Evolutionary conservation across 2,888 invertebrate genomes (phyloP).

Genomic region (Pristionchus maxplancki): DNA sequence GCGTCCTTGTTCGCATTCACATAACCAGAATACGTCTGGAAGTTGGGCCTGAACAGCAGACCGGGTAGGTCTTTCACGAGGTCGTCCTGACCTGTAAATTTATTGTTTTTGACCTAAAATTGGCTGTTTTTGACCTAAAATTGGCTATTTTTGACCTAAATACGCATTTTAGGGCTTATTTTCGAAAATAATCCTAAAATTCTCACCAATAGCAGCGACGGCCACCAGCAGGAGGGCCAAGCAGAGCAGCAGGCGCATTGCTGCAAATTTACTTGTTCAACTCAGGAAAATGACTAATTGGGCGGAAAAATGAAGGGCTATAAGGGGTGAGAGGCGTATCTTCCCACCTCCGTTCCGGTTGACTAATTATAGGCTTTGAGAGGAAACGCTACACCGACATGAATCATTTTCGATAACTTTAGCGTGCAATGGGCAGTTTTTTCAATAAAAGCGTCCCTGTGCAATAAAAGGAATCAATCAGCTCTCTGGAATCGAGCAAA

Average conservation of each 20-base stretch:
- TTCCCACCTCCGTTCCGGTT: too few species aligned
- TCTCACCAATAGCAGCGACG: not conserved
- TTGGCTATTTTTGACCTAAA: not conserved
- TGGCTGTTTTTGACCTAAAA: not conserved
- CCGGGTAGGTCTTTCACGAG: slow-evolving; percentile 78
- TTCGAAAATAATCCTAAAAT: not conserved
- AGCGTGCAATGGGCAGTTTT: too few species aligned
- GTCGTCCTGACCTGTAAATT: slow-evolving; percentile 63
- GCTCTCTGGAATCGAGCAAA: not conserved
- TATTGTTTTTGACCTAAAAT: not conserved
- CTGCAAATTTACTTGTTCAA: not conserved
- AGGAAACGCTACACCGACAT: too few species aligned
- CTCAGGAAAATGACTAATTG: too few species aligned
- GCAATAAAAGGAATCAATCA: not conserved
- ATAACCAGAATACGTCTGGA: slow-evolving; percentile 80
- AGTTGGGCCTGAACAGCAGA: slow-evolving; percentile 74
- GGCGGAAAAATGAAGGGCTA: too few species aligned
- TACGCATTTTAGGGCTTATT: not conserved
- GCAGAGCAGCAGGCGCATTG: not conserved
- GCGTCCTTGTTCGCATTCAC: slow-evolving; percentile 77
- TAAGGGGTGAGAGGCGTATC: too few species aligned
- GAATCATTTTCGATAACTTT: too few species aligned
- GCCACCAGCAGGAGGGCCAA: slow-evolving; percentile 4
- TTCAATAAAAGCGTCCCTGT: not conserved
- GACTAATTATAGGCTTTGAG: too few species aligned